phyloP scores from a whole-genome alignment of 2,888 invertebrate species.

The Thelaira solivaga region DNA sequence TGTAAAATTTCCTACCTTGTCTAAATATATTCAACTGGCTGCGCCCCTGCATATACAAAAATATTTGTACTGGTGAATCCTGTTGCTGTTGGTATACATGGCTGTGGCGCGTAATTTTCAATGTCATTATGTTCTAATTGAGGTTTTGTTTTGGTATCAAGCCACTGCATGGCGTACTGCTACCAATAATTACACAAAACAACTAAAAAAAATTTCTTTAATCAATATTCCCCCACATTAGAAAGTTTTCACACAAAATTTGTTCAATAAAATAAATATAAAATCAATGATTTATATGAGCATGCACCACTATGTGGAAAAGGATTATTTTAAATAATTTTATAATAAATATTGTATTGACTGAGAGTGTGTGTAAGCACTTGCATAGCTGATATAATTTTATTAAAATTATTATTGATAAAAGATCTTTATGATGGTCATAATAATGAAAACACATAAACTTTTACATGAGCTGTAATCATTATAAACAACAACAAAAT shows the following conservation, averaged over 20 bases:
- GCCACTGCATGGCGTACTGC: conserved; percentile 5
- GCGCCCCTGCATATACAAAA: no score
- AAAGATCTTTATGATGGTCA: conserved; percentile 59
- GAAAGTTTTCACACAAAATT: conserved; percentile 12
- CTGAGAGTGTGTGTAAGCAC: neutral
- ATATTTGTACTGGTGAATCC: neutral
- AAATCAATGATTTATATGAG: conserved; percentile 14
- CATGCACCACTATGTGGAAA: neutral
- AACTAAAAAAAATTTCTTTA: conserved; percentile 24
- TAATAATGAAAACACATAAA: conserved; percentile 40
- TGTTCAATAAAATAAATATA: neutral
- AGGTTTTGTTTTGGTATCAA: conserved; percentile 39
- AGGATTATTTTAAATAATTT: conserved; percentile 19
- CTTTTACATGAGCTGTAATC: conserved; percentile 52
- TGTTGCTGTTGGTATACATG: conserved; percentile 9
- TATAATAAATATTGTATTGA: conserved; percentile 27
- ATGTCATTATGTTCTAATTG: conserved; percentile 57
- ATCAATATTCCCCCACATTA: conserved; percentile 27
- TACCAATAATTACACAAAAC: conserved; percentile 18
- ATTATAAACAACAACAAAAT: conserved; percentile 45
- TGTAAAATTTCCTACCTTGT: no score
- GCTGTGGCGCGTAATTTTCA: conserved; percentile 42
- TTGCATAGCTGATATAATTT: neutral
- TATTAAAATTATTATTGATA: conserved; percentile 49
- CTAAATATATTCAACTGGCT: no score